These are phyloP conservation scores for Piscicola geometra DNA, from an alignment of 2,888 invertebrate species.

Conservation along the genomic window DNA sequence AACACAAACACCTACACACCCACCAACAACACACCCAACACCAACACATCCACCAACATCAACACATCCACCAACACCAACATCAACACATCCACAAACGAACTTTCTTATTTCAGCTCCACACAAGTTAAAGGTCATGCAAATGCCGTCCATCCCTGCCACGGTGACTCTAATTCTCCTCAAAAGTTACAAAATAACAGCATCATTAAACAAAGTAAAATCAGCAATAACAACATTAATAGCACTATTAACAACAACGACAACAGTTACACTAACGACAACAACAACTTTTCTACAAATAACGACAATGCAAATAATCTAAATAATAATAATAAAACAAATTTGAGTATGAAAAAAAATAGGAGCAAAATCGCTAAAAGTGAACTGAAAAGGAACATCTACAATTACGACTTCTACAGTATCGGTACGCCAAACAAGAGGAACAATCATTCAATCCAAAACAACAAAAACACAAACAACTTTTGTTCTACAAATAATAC, in stretches of 20 bases:
- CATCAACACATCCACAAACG: not conserved
- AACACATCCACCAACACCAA: not conserved
- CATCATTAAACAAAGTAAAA: not conserved
- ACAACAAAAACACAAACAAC: no score
- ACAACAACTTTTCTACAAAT: not conserved
- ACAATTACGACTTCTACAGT: no score
- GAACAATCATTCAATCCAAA: no score
- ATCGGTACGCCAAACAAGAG: no score
- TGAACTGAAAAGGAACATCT: no score
- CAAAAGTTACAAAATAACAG: not conserved
- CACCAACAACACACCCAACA: not conserved
- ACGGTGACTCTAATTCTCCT: not conserved
- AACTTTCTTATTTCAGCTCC: not conserved
- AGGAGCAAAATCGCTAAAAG: no score
- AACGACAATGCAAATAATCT: not conserved
- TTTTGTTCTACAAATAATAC: no score
- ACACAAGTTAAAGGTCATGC: not conserved
- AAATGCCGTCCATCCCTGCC: not conserved
- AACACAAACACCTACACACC: not conserved
- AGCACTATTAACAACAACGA: not conserved
- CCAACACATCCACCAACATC: not conserved
- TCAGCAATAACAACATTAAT: not conserved
- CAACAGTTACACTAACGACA: not conserved
- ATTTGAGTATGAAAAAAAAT: not conserved
- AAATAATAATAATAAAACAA: not conserved